These are phyloP conservation scores for Epinephelus cyanopodus DNA, from an alignment of 2,113 vertebrate species.

Conservation along the genomic window DNA sequence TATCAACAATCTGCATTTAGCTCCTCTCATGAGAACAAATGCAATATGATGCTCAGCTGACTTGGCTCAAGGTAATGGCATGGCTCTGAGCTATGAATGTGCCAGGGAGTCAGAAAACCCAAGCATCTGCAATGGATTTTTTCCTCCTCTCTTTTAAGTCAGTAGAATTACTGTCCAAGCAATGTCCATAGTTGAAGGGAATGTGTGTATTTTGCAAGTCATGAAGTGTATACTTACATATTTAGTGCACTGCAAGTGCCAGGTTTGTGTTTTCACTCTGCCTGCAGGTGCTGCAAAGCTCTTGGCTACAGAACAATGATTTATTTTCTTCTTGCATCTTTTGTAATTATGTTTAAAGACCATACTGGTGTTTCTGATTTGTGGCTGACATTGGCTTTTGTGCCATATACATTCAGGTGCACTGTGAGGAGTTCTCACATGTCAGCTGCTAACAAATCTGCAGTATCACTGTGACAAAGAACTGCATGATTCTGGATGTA, in stretches of 20 bases:
- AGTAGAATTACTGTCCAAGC: neutral
- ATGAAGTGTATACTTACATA: neutral
- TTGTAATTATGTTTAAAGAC: slow-evolving; percentile 7
- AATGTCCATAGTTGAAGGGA: neutral
- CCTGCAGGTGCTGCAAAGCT: slow-evolving; percentile 31
- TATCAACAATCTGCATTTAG: slow-evolving; percentile 47
- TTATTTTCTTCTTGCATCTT: neutral
- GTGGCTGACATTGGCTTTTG: neutral
- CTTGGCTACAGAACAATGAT: slow-evolving; percentile 6
- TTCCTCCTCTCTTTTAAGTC: neutral
- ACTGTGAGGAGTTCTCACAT: neutral
- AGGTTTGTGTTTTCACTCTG: neutral
- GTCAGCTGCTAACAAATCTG: neutral
- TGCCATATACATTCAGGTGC: neutral
- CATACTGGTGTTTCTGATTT: neutral
- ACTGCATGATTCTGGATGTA: neutral
- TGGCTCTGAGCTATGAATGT: slow-evolving; percentile 9
- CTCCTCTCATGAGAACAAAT: slow-evolving; percentile 48
- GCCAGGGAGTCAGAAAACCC: neutral
- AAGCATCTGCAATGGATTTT: neutral
- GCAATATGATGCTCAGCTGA: slow-evolving; percentile 70
- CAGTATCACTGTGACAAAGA: neutral
- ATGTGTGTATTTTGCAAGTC: too few relatives aligned
- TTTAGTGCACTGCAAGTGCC: neutral
- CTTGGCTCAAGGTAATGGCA: slow-evolving; percentile 33